Evolutionary conservation across 2,888 invertebrate species (phyloP), one percentile per base, ranked within the genome.

Genomic region (Drosophila picticornis): DNA sequence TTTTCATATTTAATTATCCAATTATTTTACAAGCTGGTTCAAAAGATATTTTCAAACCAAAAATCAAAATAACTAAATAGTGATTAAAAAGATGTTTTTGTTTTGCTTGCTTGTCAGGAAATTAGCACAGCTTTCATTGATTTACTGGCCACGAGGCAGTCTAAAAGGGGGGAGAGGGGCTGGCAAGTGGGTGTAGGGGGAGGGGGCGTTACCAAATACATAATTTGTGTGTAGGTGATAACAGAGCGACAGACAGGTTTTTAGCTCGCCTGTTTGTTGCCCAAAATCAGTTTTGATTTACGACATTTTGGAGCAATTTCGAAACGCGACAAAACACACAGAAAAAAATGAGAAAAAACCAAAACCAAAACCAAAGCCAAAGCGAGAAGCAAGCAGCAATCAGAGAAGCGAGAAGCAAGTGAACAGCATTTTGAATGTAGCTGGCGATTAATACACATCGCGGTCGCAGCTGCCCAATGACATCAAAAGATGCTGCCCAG

Each of bases 391-490:
- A 6, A 51, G 57, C 1, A 48, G 61, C 60, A 19, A 53, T 34
- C 36, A 68, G 67, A 38, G 51, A 38, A 31, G 25, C 57, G 73
- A 51, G 66, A 51, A 74, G 76, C 51, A 72, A 75, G 77, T 52
- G 74, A 84, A 89, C 90, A 90, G 70, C 74, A 76, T 77, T 83
- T 88, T 84, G 80, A 79, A 75, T 88, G 90, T 90, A 79, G 84
- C 80, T 16, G 77, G 78, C 90, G 90, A 90, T 90, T 90, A 90
- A 91, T 90, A 90, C 77, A 85, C 84, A 87, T 91, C 91, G 88
- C 61, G 55, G 73, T 48, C 75, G 81, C 90, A 90, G 90, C 90
- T 90, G 90, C 90, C 89, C 89, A 77, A 75, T 78, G 91, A 82
- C 81, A 85, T 90, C 90, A 90, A 90, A 73, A 61, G 46, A 46